Percentiles rank a stretch among this genome's conserved stretches.
Conservation (phyloP, 2,113 vertebrate species). For the Phasianus colchicus region DNA sequence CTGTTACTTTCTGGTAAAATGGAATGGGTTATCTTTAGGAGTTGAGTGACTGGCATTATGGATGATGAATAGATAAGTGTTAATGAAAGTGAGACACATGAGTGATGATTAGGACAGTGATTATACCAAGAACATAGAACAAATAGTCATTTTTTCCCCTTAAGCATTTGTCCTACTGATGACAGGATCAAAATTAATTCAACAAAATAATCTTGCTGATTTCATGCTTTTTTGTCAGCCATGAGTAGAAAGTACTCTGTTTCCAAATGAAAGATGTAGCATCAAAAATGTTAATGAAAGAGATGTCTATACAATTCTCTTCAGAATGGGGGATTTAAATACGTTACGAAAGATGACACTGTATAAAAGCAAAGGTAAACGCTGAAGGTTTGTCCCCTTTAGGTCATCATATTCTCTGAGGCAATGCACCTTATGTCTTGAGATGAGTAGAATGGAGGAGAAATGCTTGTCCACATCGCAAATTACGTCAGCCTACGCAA, state of each 20-base stretch:
- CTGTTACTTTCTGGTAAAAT: not conserved
- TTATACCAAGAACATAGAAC: not conserved
- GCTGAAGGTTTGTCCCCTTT: not conserved
- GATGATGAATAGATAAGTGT: not conserved
- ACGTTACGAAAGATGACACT: not conserved
- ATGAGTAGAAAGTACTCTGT: accelerated
- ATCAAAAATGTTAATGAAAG: not conserved
- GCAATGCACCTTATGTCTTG: not conserved
- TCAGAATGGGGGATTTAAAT: no score
- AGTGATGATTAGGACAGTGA: not conserved
- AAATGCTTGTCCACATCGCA: not conserved
- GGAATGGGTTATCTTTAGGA: not conserved
- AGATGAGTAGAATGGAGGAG: not conserved
- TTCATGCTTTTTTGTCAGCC: not conserved
- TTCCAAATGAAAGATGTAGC: not conserved
- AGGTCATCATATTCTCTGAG: not conserved
- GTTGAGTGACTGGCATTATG: not conserved
- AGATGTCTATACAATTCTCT: no score
- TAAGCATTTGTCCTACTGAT: not conserved
- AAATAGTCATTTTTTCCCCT: not conserved
- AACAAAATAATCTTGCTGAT: not conserved
- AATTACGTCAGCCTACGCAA: not conserved
- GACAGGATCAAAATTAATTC: not conserved
- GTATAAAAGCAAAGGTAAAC: not conserved
- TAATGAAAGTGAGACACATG: not conserved